These are phyloP conservation scores for Actenoides hombroni DNA, from an alignment of 2,113 vertebrate genomes.

Conservation along the genomic window DNA sequence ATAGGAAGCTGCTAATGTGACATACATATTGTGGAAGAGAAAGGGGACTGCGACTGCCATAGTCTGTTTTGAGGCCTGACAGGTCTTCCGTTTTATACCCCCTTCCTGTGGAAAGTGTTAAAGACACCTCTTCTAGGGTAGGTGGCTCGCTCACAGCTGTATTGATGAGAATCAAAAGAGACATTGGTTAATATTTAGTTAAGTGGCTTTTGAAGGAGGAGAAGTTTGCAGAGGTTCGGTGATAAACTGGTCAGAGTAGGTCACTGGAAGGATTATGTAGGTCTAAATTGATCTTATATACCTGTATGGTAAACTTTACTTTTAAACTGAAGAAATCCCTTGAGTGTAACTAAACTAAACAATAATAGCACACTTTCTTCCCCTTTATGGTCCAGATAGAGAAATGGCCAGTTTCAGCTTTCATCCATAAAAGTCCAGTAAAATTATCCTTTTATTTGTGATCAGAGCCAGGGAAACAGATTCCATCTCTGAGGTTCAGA, in stretches of 20 bases:
- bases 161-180: neutral
- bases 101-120: neutral
- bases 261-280: neutral
- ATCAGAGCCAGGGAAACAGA: neutral
- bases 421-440: neutral
- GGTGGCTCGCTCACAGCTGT: neutral
- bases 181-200: neutral
- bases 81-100: neutral
- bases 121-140: neutral
- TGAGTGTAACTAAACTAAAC: neutral
- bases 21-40: neutral
- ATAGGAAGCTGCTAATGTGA: constrained; percentile 4
- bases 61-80: neutral
- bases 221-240: neutral
- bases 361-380: neutral
- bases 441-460: neutral
- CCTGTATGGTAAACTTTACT: neutral
- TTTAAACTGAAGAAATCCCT: neutral
- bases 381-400: neutral
- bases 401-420: neutral
- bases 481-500: neutral
- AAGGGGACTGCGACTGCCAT: neutral
- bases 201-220: neutral
- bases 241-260: neutral
- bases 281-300: neutral